These are phyloP conservation scores for Diplodus puntazzo DNA, from an alignment of 2,797 vertebrate genomes.

Conservation along the genomic window DNA sequence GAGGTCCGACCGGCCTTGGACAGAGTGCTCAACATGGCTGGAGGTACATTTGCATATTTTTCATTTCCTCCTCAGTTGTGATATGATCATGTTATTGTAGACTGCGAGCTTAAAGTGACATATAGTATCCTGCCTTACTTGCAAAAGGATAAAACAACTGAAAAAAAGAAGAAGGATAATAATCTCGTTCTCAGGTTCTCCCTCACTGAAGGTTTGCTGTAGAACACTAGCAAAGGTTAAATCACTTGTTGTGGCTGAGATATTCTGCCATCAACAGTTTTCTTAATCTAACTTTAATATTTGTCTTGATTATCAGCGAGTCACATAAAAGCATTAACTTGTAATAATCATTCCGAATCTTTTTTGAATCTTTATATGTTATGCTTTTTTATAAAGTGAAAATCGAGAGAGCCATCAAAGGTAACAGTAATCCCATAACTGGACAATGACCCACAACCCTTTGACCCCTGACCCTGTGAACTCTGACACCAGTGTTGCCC, in stretches of 20 bases:
- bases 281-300: background rate
- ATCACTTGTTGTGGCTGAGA: background rate
- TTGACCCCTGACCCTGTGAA: constrained; percentile 74
- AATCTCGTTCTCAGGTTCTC: background rate
- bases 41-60: constrained; percentile 82
- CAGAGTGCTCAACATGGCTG: constrained; percentile 87
- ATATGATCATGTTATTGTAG: constrained; percentile 23
- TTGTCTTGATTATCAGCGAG: background rate
- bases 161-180: background rate
- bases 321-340: constrained; percentile 7
- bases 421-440: constrained; percentile 77
- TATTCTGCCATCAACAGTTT: background rate
- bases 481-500: constrained; percentile 72
- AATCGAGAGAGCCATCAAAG: constrained; percentile 91
- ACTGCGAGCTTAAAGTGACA: background rate
- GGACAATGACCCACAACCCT: constrained; percentile 66
- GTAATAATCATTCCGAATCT: constrained; percentile 8
- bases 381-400: constrained; percentile 86
- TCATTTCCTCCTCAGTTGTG: constrained; percentile 36
- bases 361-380: constrained; percentile 52
- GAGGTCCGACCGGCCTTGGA: constrained; percentile 91
- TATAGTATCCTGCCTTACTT: background rate
- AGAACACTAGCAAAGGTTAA: background rate
- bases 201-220: background rate
- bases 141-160: background rate